Conservation (phyloP, 2,113 vertebrate genomes). For the crab-eating macaque (Macaca fascicularis) region T2T-MFA8v1.1 NC_088378.1:40504501-40505000, state of each 20-base stretch:
- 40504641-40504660: not conserved
- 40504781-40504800: conserved; percentile 47
- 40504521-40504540: not conserved
- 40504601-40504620: not conserved
- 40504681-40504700: not conserved
- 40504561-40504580: not conserved
- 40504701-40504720: not conserved
- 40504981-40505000: not conserved
- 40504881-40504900: conserved; percentile 69
- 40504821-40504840: conserved; percentile 67
- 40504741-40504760: not conserved
- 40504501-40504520: not conserved
- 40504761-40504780: conserved; percentile 44
- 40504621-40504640: not conserved
- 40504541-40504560: not conserved
- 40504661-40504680: not conserved
- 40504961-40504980: conserved; percentile 41
- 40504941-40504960: conserved; percentile 50
- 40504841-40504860: conserved; percentile 67
- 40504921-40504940: conserved; percentile 78
- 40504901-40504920: conserved; percentile 79
- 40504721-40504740: not conserved
- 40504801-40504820: conserved; percentile 57
- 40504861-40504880: conserved; percentile 62
- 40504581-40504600: not conserved